These are phyloP conservation scores for Chesias legatella DNA, from an alignment of 2,888 invertebrate genomes.

Conservation along the genomic window DNA sequence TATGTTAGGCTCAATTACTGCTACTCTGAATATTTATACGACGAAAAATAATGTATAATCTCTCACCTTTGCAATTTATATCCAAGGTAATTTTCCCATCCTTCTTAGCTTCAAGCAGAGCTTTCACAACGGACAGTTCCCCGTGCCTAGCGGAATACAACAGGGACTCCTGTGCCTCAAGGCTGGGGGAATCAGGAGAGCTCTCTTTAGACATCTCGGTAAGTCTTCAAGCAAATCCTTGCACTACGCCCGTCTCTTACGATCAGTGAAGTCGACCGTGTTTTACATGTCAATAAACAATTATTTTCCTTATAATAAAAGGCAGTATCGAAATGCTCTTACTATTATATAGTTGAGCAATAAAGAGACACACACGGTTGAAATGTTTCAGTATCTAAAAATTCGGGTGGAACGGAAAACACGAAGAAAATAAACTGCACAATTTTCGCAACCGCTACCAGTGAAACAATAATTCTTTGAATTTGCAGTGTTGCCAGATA, in stretches of 20 bases:
- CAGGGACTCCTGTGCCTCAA: constrained; percentile 79
- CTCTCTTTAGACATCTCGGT: constrained; percentile 47
- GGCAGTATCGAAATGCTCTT: too few relatives aligned
- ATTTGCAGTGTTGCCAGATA: too few relatives aligned
- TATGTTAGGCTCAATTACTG: too few relatives aligned
- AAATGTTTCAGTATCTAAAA: neutral
- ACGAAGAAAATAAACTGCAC: too few relatives aligned
- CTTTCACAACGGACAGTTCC: constrained; percentile 76
- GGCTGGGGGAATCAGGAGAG: constrained; percentile 27
- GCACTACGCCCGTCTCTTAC: constrained; percentile 1
- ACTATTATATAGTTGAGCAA: too few relatives aligned
- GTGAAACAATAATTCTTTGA: too few relatives aligned
- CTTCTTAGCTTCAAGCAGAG: constrained; percentile 70
- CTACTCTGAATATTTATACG: too few relatives aligned
- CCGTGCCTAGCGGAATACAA: constrained; percentile 83
- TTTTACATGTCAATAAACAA: constrained; percentile 16
- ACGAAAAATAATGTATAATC: too few relatives aligned
- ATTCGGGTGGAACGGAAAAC: too few relatives aligned
- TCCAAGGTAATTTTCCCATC: constrained; percentile 78
- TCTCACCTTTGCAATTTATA: constrained; percentile 83
- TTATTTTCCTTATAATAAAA: neutral
- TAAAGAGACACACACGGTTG: too few relatives aligned
- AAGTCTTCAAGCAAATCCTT: neutral
- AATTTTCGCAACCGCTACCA: too few relatives aligned
- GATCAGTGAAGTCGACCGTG: constrained; percentile 8